These are phyloP conservation scores for Petrocephalus schoutedeni DNA, from an alignment of 2,797 vertebrate species.

Conservation along the genomic window DNA sequence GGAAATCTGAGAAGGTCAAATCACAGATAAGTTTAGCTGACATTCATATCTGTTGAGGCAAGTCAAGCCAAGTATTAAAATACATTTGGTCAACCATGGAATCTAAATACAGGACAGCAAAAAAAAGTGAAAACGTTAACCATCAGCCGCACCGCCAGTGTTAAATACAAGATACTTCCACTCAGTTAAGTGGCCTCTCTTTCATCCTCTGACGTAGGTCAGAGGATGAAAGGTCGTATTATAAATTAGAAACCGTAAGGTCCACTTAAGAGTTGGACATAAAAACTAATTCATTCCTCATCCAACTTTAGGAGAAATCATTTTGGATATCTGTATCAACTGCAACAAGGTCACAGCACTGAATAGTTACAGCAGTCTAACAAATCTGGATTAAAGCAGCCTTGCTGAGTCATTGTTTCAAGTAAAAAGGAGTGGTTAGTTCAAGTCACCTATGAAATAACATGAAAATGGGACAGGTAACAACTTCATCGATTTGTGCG, in stretches of 20 bases:
- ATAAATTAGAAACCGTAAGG: neutral
- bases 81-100: neutral
- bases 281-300: neutral
- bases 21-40: constrained; percentile 1
- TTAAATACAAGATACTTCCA: neutral
- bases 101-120: neutral
- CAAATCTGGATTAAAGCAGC: neutral
- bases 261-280: neutral
- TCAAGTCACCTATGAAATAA: neutral
- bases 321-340: neutral
- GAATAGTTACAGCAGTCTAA: neutral
- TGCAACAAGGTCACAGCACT: neutral
- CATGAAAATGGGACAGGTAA: neutral
- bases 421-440: neutral
- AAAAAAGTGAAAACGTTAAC: neutral
- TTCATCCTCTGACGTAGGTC: neutral
- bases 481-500: neutral
- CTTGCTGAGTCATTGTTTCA: neutral
- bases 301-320: neutral
- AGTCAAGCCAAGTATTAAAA: neutral
- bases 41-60: neutral
- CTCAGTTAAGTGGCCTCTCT: neutral
- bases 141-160: neutral
- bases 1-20: neutral
- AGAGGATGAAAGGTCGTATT: neutral